Conservation (phyloP, 2,113 vertebrate genomes). For the Pelodiscus sinensis region DNA sequence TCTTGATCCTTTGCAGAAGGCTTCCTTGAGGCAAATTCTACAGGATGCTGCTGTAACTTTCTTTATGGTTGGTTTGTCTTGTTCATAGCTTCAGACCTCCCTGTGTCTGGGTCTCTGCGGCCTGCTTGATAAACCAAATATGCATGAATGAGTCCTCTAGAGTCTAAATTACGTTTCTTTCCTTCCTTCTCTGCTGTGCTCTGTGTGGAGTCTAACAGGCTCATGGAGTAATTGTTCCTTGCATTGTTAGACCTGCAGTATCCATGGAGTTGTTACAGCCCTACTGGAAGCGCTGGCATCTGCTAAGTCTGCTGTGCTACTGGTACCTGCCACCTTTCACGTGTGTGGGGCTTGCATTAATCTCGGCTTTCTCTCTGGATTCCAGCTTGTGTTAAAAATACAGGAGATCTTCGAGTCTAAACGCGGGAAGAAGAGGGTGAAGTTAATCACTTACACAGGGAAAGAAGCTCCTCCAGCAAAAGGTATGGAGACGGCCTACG, state of each 20-base stretch:
- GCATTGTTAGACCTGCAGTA: not conserved
- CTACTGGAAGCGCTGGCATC: not conserved
- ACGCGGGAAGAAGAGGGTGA: slow-evolving; percentile 91
- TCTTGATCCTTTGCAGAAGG: not conserved
- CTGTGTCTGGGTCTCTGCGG: not conserved
- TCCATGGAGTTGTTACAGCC: not conserved
- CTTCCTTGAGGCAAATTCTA: not conserved
- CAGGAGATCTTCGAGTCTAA: slow-evolving; percentile 95
- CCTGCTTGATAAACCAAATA: not conserved
- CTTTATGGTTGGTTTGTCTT: not conserved
- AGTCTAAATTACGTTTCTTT: not conserved
- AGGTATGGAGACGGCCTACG: slow-evolving; percentile 79
- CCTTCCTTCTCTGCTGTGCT: not conserved
- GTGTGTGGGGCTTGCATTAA: not conserved
- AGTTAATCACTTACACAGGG: slow-evolving; percentile 79
- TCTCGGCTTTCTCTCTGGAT: slow-evolving; percentile 60
- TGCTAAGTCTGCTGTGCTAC: accelerated
- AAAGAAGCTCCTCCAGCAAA: slow-evolving; percentile 76
- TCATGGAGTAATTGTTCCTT: not conserved
- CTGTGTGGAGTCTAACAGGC: not conserved
- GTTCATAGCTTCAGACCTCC: not conserved
- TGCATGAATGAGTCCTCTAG: not conserved
- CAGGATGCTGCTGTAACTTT: not conserved
- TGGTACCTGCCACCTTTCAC: not conserved
- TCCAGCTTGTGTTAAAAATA: slow-evolving; percentile 91